phyloP scores from a whole-genome alignment of 2,888 invertebrate species.

The Coenonympha arcania region DNA sequence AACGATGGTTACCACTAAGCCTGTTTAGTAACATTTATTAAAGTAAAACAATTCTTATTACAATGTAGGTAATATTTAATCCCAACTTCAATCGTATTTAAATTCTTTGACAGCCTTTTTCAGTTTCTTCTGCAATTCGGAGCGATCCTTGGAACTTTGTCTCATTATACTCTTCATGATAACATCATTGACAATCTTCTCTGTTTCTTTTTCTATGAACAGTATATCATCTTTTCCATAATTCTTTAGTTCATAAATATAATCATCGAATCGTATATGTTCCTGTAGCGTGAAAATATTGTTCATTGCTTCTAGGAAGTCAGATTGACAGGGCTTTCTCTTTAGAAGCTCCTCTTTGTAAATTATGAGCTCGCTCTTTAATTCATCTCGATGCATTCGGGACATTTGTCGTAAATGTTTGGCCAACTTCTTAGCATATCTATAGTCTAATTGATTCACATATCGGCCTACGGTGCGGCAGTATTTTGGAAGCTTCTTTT shows the following conservation, averaged over 20 bases:
- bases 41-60: neutral
- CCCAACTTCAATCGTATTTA: conserved; percentile 5
- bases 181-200: conserved; percentile 31
- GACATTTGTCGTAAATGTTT: conserved; percentile 36
- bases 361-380: conserved; percentile 33
- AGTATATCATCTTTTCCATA: conserved; percentile 30
- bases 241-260: conserved; percentile 35
- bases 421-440: conserved; percentile 33
- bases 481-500: conserved; percentile 36
- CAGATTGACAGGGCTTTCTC: conserved; percentile 25
- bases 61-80: neutral
- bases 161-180: conserved; percentile 30
- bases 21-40: no score
- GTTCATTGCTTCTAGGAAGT: conserved; percentile 46
- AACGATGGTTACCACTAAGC: no score
- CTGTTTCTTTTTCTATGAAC: conserved; percentile 31
- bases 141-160: conserved; percentile 29
- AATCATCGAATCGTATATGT: conserved; percentile 41
- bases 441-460: conserved; percentile 33
- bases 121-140: conserved; percentile 32
- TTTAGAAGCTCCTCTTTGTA: conserved; percentile 34
- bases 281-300: conserved; percentile 40
- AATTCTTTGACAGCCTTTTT: conserved; percentile 41
- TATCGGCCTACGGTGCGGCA: conserved; percentile 35
- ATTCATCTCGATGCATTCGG: conserved; percentile 34